These are phyloP conservation scores for Cydia pomonella DNA, from an alignment of 1,140 invertebrate genomes.

Conservation along the genomic window DNA sequence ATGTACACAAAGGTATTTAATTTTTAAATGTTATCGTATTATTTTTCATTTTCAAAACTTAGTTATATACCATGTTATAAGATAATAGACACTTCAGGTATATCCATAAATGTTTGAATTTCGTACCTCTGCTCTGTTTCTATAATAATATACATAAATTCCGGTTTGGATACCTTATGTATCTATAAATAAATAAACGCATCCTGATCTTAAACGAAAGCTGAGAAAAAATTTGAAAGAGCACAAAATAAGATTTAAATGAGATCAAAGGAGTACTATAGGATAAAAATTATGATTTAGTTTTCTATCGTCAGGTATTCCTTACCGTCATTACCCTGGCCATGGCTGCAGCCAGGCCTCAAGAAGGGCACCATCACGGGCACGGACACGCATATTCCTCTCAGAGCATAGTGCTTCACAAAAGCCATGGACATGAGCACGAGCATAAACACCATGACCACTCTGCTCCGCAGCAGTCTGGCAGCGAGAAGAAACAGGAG, in stretches of 20 bases:
- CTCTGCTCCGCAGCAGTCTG: conserved; percentile 38
- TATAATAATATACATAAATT: too few species aligned
- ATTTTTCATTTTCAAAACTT: neutral
- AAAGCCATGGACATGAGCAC: conserved; percentile 37
- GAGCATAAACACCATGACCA: conserved; percentile 18
- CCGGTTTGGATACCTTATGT: too few species aligned
- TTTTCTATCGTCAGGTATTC: conserved; percentile 45
- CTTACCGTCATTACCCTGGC: conserved; percentile 64
- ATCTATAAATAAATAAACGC: too few species aligned
- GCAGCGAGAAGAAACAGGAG: conserved; percentile 44
- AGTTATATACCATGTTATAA: too few species aligned
- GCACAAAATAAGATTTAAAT: too few species aligned
- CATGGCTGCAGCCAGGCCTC: conserved; percentile 37
- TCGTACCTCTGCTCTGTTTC: too few species aligned
- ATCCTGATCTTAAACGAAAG: too few species aligned
- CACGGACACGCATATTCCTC: conserved; percentile 40
- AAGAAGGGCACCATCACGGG: conserved; percentile 44
- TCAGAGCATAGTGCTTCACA: conserved; percentile 39
- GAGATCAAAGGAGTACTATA: too few species aligned
- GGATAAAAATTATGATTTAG: too few species aligned
- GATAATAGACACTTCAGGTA: too few species aligned
- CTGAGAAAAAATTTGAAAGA: too few species aligned
- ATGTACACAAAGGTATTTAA: neutral
- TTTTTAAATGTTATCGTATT: neutral
- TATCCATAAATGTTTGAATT: too few species aligned